Evolutionary conservation across 2,113 vertebrate genomes (phyloP).

Genomic region (Oophaga pumilio): DNA sequence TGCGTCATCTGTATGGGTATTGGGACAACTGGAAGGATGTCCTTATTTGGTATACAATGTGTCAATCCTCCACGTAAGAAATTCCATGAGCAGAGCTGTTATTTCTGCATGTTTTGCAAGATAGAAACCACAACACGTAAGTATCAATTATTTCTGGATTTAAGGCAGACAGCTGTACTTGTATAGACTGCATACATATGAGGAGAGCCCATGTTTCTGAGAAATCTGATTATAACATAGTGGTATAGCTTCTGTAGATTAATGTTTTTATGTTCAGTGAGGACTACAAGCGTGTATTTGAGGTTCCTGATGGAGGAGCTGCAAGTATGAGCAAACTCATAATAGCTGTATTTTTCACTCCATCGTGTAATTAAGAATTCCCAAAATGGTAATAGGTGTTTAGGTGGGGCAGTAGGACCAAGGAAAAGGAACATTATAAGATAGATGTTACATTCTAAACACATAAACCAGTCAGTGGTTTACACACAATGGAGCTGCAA

Average conservation of each 20-base stretch:
- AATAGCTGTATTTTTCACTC: slow-evolving; percentile 26
- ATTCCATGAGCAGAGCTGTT: not conserved
- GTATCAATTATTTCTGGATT: slow-evolving; percentile 35
- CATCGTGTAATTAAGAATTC: slow-evolving; percentile 39
- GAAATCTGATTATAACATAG: slow-evolving; percentile 15
- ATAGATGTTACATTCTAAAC: not conserved
- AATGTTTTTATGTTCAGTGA: slow-evolving; percentile 33
- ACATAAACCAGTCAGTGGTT: not conserved
- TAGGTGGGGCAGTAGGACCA: slow-evolving; percentile 9
- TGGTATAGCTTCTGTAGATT: slow-evolving; percentile 34
- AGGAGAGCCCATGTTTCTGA: slow-evolving; percentile 20
- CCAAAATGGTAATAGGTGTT: slow-evolving; percentile 46
- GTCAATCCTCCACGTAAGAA: not conserved
- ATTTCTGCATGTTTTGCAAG: slow-evolving; percentile 27
- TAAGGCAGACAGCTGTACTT: slow-evolving; percentile 25
- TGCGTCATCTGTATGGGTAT: not conserved
- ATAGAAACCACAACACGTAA: slow-evolving; percentile 24
- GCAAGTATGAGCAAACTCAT: slow-evolving; percentile 7
- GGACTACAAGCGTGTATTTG: slow-evolving; percentile 10
- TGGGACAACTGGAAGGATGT: slow-evolving; percentile 35
- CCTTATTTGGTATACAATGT: slow-evolving; percentile 31
- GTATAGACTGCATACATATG: slow-evolving; percentile 27
- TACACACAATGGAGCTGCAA: not conserved
- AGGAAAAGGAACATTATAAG: slow-evolving; percentile 7
- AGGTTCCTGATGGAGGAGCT: slow-evolving; percentile 3